These are phyloP conservation scores for Zelleria hepariella DNA, from an alignment of 2,888 invertebrate species.

Conservation along the genomic window DNA sequence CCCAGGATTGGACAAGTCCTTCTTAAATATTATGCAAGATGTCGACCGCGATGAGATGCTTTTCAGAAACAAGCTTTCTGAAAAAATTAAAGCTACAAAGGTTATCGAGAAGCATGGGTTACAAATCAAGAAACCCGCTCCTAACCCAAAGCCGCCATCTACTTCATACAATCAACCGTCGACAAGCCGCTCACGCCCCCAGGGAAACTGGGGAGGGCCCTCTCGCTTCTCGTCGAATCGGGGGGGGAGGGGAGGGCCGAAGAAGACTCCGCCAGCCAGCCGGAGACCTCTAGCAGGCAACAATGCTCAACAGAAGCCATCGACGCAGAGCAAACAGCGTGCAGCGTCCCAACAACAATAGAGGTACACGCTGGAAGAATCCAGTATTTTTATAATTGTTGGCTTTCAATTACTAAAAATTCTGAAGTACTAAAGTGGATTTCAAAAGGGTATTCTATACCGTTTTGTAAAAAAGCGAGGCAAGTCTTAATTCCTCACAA, in stretches of 20 bases:
- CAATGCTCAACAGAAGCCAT: neutral
- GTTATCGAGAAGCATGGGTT: constrained; percentile 6
- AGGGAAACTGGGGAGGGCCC: constrained; percentile 15
- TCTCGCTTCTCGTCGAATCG: constrained; percentile 16
- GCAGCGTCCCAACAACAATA: constrained; percentile 3
- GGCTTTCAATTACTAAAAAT: neutral
- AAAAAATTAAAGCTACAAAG: constrained; percentile 13
- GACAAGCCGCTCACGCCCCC: constrained; percentile 1
- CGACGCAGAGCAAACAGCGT: neutral
- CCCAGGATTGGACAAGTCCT: constrained; percentile 13
- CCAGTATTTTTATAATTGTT: neutral
- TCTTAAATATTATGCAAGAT: constrained; percentile 13
- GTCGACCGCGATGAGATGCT: constrained; percentile 11
- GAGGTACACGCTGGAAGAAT: constrained; percentile 9
- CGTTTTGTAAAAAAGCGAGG: neutral
- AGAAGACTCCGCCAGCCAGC: neutral
- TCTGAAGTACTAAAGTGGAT: neutral
- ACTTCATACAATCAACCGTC: neutral
- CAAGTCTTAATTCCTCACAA: neutral
- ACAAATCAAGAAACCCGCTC: constrained; percentile 4
- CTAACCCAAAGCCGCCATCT: neutral
- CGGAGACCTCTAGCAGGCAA: neutral
- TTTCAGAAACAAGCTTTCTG: constrained; percentile 10
- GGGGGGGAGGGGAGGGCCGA: constrained; percentile 12
- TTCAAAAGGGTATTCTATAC: neutral